Percentiles rank a stretch among this genome's conserved stretches.
Evolutionary conservation across 2,888 invertebrate genomes (phyloP).

Genomic region (Caenorhabditis plicata): DNA sequence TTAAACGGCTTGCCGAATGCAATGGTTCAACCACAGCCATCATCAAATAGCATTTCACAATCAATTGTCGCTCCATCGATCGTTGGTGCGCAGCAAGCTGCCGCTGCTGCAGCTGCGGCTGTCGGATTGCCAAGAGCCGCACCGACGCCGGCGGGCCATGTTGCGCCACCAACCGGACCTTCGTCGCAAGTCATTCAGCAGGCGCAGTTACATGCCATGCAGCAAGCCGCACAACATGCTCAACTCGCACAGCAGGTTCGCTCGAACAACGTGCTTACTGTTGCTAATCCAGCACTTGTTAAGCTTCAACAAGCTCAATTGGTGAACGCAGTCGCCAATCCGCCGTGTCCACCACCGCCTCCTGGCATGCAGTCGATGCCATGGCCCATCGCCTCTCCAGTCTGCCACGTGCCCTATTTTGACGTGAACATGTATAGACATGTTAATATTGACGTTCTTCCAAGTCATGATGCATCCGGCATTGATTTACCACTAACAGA

Average conservation of each 20-base stretch:
- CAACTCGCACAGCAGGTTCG: slow-evolving; percentile 9
- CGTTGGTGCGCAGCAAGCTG: slow-evolving; percentile 9
- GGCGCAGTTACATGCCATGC: not conserved
- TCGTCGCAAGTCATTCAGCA: slow-evolving; percentile 1
- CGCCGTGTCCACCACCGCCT: slow-evolving; percentile 20
- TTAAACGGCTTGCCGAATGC: slow-evolving; percentile 4
- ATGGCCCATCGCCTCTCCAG: slow-evolving; percentile 54
- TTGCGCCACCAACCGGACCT: not conserved
- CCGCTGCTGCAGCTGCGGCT: not conserved
- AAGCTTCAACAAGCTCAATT: slow-evolving; percentile 9
- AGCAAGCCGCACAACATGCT: not conserved
- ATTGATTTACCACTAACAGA: slow-evolving; percentile 59
- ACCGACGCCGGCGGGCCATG: not conserved
- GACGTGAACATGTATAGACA: slow-evolving; percentile 48
- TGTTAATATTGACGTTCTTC: slow-evolving; percentile 56
- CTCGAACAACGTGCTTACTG: not conserved
- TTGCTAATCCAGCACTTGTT: too few species aligned
- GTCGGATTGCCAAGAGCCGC: not conserved
- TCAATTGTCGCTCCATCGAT: slow-evolving; percentile 3
- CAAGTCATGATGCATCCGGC: slow-evolving; percentile 51
- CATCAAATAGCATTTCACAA: slow-evolving; percentile 7
- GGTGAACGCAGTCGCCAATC: slow-evolving; percentile 1
- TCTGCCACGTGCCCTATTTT: slow-evolving; percentile 53
- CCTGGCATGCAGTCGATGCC: slow-evolving; percentile 40
- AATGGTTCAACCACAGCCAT: not conserved